These are phyloP conservation scores for Linnaemya tessellans DNA, from an alignment of 2,888 invertebrate genomes.

Conservation along the genomic window DNA sequence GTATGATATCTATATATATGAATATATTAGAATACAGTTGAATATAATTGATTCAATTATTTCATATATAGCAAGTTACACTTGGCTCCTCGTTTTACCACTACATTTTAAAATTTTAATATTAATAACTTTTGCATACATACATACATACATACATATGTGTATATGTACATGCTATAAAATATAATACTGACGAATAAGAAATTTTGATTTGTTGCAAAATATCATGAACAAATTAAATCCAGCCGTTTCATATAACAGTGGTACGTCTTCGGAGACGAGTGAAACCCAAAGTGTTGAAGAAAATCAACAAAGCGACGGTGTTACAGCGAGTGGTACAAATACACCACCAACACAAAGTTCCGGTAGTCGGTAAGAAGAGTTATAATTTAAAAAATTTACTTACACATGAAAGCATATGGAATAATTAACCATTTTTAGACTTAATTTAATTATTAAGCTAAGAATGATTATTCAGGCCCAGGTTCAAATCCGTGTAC, in stretches of 20 bases:
- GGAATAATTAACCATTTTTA: too few species aligned
- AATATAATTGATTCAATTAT: constrained; percentile 68
- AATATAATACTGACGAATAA: constrained; percentile 3
- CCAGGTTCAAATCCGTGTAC: too few species aligned
- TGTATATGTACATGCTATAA: too few species aligned
- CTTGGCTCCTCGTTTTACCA: not conserved
- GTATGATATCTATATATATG: constrained; percentile 33
- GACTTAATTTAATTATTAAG: too few species aligned
- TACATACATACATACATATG: not conserved
- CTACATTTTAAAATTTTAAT: not conserved
- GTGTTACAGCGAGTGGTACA: constrained; percentile 54
- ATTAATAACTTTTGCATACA: not conserved
- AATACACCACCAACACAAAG: constrained; percentile 54
- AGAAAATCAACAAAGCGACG: constrained; percentile 74
- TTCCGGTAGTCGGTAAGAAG: constrained; percentile 58
- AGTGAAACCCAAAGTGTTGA: constrained; percentile 81
- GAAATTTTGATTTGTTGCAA: constrained; percentile 58
- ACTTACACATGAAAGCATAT: too few species aligned
- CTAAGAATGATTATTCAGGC: too few species aligned
- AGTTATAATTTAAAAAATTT: not conserved
- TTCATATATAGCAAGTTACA: constrained; percentile 11
- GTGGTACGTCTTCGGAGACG: constrained; percentile 81
- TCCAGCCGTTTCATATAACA: constrained; percentile 76
- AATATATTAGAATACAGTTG: constrained; percentile 49
- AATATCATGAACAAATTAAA: constrained; percentile 72